phyloP scores from a whole-genome alignment of 1,140 invertebrate genomes.

The Homarus americanus region DNA sequence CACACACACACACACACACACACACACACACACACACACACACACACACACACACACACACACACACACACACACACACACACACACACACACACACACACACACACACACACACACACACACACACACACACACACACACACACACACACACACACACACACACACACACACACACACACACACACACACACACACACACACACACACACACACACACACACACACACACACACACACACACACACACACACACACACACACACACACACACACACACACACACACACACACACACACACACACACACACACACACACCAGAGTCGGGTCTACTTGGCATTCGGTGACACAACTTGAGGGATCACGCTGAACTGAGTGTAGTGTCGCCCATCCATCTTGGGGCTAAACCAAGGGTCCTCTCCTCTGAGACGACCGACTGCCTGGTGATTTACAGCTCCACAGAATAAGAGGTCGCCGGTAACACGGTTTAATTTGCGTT shows the following conservation, averaged over 20 bases:
- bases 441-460: background rate
- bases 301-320: background rate
- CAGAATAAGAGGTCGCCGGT: background rate
- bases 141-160: no score
- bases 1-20: no score
- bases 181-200: no score
- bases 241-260: constrained; percentile 34
- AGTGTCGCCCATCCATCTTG: constrained; percentile 19
- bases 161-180: no score
- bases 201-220: no score
- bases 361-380: background rate
- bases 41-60: no score
- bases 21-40: no score
- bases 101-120: no score
- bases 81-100: no score
- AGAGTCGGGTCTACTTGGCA: background rate
- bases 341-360: constrained; percentile 29
- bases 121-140: no score
- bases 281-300: background rate
- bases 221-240: background rate
- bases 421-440: background rate
- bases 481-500: background rate
- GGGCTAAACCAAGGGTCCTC: background rate
- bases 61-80: no score
- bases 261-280: constrained; percentile 43